Base-by-base conservation (phyloP, 37 sponge, comb jelly and placozoan genomes). In the Petrosia ficiformis region DNA sequence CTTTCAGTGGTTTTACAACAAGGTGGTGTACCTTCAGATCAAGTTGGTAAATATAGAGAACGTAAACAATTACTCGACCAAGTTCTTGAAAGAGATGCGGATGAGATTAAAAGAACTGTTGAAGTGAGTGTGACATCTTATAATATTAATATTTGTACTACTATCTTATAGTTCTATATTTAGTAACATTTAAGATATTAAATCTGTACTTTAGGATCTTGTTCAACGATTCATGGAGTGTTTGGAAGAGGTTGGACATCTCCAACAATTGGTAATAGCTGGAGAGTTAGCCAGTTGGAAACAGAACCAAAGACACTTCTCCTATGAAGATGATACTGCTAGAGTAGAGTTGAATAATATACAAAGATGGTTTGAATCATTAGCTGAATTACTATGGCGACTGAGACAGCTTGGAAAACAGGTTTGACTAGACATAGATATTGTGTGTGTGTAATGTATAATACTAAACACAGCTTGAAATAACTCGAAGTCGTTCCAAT, bases 351-450 rank as follows among this genome's bases (percentile, higher is more conserved):
- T 85, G 33, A 74, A 78, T 72, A 73, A 1, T 42, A 73, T 85
- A 32, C 86, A 85, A 48, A 79, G 73, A 22, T 85, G 86, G 86
- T 93, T 82, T 84, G 91, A 94, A 59, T 67, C 65, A 1, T 63
- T 94, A 35, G 95, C 95, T 4, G 95, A 94, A 57, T 28, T 87
- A 39, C 43, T 87, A 1, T 94, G 95, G 95, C 70, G 83, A 34
- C 72, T 74, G 41, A 28, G 86, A 60, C 88, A 81, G 35, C 75
- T 84, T 16, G 38, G 82, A 2, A 84, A 83, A 70, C 95, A 94
- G 83, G 90, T 90, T 14, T n/a, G 14, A 61, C 6, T 26, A 26
- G 14, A 61, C 11, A n/a, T 61, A 29, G 28, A 61, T 61, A 61
- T 61, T 26, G 28, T 6, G 14, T 6, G 48, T 29, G 5, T 69